phyloP scores from a whole-genome alignment of 2,888 invertebrate genomes.

The Melinaea marsaeus region DNA sequence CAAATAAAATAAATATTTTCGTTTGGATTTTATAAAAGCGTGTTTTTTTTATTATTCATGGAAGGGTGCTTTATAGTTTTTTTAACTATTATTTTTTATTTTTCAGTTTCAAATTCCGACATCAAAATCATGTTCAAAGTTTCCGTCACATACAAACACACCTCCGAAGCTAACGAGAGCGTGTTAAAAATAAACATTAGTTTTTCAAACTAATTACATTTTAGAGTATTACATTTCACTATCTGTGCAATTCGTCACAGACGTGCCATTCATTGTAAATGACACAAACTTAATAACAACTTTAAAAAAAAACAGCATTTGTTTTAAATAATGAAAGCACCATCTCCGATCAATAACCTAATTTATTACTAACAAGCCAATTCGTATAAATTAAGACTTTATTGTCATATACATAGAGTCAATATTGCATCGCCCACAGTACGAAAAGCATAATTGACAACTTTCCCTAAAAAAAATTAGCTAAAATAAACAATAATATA shows the following conservation, averaged over 20 bases:
- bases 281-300: neutral
- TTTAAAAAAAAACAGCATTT: neutral
- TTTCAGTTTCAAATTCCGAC: too few species aligned
- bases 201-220: neutral
- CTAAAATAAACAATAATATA: conserved; percentile 13
- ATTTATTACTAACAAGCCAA: conserved; percentile 19
- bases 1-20: too few species aligned
- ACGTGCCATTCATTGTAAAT: neutral
- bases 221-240: neutral
- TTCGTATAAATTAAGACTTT: conserved; percentile 14
- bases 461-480: conserved; percentile 21
- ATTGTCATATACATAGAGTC: conserved; percentile 15
- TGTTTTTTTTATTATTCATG: too few species aligned
- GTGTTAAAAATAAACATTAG: neutral
- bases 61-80: too few species aligned
- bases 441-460: conserved; percentile 19
- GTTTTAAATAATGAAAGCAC: conserved; percentile 1
- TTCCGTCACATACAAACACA: too few species aligned
- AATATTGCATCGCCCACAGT: conserved; percentile 6
- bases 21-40: too few species aligned
- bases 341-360: conserved; percentile 11
- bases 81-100: too few species aligned
- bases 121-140: too few species aligned
- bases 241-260: neutral
- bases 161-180: too few species aligned